A percentile compares a stretch with the other conserved stretches of the same genome.
phyloP scores from a whole-genome alignment of 2,113 vertebrate species.

The Pelvicachromis taeniatus region DNA sequence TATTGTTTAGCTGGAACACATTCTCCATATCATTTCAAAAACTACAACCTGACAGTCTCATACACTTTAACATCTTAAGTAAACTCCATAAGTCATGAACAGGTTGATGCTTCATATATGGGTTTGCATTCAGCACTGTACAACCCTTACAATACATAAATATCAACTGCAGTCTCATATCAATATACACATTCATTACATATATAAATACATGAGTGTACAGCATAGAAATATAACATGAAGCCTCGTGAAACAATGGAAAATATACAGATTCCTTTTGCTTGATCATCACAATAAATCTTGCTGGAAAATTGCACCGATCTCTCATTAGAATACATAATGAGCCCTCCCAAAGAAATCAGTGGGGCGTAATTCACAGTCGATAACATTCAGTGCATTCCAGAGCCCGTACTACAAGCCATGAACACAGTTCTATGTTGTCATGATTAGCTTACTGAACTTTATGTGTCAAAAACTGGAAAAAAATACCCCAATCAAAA shows the following conservation, averaged over 20 bases:
- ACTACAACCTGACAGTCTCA: slow-evolving; percentile 37
- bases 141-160: slow-evolving; percentile 59
- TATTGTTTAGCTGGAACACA: slow-evolving; percentile 63
- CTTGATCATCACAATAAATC: slow-evolving; percentile 21
- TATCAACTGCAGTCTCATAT: slow-evolving; percentile 58
- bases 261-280: slow-evolving; percentile 40
- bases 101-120: slow-evolving; percentile 31
- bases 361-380: slow-evolving; percentile 49
- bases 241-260: slow-evolving; percentile 49
- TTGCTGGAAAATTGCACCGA: slow-evolving; percentile 38
- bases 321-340: slow-evolving; percentile 23
- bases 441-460: slow-evolving; percentile 13
- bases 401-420: slow-evolving; percentile 32
- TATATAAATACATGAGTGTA: slow-evolving; percentile 60
- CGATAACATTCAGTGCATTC: slow-evolving; percentile 59
- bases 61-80: slow-evolving; percentile 31
- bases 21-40: slow-evolving; percentile 53
- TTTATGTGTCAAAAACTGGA: neutral
- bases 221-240: slow-evolving; percentile 50
- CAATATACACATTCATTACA: slow-evolving; percentile 63
- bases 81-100: slow-evolving; percentile 29
- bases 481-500: neutral
- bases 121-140: slow-evolving; percentile 33
- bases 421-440: slow-evolving; percentile 39
- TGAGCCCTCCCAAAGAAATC: slow-evolving; percentile 22